phyloP scores from a whole-genome alignment of 2,113 vertebrate genomes.

The Zosterops lateralis region DNA sequence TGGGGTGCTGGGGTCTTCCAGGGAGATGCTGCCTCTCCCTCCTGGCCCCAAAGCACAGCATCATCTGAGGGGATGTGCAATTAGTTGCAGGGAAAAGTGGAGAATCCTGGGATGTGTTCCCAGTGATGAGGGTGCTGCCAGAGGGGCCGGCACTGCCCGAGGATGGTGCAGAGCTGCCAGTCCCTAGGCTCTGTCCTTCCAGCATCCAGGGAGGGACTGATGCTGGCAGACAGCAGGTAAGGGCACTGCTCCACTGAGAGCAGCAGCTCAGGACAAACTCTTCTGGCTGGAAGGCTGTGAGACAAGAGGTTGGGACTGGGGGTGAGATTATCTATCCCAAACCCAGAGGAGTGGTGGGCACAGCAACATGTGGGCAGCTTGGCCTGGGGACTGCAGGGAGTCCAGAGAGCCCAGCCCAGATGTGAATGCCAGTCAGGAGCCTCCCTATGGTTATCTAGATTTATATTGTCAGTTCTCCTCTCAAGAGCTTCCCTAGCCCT shows the following conservation, averaged over 20 bases:
- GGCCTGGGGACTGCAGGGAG: accelerated
- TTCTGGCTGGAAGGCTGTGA: neutral
- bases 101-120: accelerated
- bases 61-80: accelerated
- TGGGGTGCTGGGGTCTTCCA: neutral
- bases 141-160: neutral
- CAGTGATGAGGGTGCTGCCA: neutral
- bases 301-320: neutral
- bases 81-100: neutral
- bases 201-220: neutral
- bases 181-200: neutral
- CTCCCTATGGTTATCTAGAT: neutral
- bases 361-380: neutral
- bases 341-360: neutral
- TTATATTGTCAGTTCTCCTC: neutral
- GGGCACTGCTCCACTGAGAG: neutral
- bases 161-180: neutral
- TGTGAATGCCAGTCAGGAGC: accelerated
- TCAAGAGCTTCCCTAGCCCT: neutral
- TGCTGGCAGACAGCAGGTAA: accelerated
- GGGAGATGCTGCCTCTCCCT: neutral
- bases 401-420: neutral
- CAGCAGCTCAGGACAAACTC: neutral
- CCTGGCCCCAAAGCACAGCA: accelerated
- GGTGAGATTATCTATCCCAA: neutral